A percentile compares a stretch with the other conserved stretches of the same genome.
These are phyloP conservation scores for Nemotelus pantherinus DNA, from an alignment of 2,888 invertebrate species.

Conservation along the genomic window DNA sequence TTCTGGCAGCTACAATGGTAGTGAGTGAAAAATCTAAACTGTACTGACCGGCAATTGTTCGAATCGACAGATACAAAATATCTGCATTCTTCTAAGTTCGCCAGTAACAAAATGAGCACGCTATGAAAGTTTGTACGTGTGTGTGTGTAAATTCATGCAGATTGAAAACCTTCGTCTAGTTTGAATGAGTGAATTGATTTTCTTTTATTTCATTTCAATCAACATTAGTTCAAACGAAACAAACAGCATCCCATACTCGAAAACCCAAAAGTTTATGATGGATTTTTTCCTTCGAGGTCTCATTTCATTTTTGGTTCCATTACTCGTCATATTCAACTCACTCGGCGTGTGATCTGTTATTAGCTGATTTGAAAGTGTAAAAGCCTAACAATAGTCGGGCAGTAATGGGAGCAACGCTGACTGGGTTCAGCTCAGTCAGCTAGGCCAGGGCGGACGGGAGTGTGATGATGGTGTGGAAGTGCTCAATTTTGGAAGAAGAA, in stretches of 20 bases:
- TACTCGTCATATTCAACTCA: slow-evolving; percentile 43
- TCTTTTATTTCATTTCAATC: no score
- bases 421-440: background rate
- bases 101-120: no score
- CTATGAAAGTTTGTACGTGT: no score
- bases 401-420: background rate
- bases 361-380: slow-evolving; percentile 43
- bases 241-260: no score
- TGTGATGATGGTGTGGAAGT: slow-evolving; percentile 1
- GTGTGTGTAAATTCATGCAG: no score
- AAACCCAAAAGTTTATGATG: no score
- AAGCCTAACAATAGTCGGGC: slow-evolving; percentile 33
- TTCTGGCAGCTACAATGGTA: slow-evolving; percentile 27
- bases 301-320: slow-evolving; percentile 42
- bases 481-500: background rate
- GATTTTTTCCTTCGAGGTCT: slow-evolving; percentile 23
- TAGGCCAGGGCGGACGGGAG: slow-evolving; percentile 11
- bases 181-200: no score
- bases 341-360: slow-evolving; percentile 43
- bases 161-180: no score
- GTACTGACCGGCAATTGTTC: slow-evolving; percentile 25
- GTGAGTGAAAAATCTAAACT: slow-evolving; percentile 37
- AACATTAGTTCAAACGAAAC: no score
- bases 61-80: slow-evolving; percentile 40
- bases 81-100: slow-evolving; percentile 36